A percentile compares a stretch with the other conserved stretches of the same genome.
These are phyloP conservation scores for Philotrypesis tridentata DNA, from an alignment of 1,140 invertebrate genomes.

Conservation along the genomic window DNA sequence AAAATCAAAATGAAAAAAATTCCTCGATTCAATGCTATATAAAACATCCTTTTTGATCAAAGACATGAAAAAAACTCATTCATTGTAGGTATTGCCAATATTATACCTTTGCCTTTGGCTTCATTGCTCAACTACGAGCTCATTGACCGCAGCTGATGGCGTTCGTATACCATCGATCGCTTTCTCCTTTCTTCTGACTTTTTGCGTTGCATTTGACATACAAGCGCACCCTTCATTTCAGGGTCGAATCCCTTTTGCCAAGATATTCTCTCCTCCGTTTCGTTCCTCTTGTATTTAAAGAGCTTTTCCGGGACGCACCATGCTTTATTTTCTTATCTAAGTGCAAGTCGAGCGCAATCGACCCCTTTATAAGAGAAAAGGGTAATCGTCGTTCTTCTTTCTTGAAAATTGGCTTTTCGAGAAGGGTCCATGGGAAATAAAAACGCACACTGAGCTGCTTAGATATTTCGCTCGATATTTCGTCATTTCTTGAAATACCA, in stretches of 20 bases:
- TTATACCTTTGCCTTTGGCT: not conserved
- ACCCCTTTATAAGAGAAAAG: no score
- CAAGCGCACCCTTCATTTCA: not conserved
- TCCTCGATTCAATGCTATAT: no score
- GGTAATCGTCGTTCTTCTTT: not conserved
- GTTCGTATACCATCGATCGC: not conserved
- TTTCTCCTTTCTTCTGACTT: not conserved
- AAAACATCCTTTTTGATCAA: not conserved
- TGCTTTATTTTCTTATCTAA: conserved; percentile 7
- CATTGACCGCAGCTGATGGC: not conserved
- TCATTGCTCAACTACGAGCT: not conserved
- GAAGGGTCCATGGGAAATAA: no score
- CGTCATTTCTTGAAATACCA: no score
- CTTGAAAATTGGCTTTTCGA: no score
- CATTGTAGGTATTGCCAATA: not conserved
- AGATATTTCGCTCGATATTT: no score
- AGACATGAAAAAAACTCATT: not conserved
- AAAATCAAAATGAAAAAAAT: not conserved
- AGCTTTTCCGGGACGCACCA: not conserved
- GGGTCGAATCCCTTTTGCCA: not conserved
- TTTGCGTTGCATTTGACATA: not conserved
- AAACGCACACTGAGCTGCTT: no score
- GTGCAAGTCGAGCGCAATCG: not conserved
- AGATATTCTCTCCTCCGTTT: not conserved
- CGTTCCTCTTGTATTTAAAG: not conserved